Percentiles rank a stretch among this genome's conserved stretches.
These are phyloP conservation scores for Grallaria varia DNA, from an alignment of 2,113 vertebrate species.

Conservation along the genomic window DNA sequence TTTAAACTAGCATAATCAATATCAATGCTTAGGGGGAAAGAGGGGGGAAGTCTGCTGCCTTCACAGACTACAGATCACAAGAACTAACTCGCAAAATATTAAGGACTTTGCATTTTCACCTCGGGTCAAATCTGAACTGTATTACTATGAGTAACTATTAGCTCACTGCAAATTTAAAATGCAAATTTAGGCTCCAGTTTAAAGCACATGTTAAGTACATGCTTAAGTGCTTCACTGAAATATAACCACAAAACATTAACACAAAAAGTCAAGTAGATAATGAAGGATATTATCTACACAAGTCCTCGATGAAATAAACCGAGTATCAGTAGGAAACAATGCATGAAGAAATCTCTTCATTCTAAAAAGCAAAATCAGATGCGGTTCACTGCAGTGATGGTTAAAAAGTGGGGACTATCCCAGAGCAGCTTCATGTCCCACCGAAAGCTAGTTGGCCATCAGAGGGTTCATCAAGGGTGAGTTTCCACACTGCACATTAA, in stretches of 20 bases:
- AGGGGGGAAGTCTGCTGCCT: conserved; percentile 34
- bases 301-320: conserved; percentile 5
- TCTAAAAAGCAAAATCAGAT: not conserved
- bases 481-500: not conserved
- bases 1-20: conserved; percentile 56
- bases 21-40: conserved; percentile 20
- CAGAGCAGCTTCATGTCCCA: not conserved
- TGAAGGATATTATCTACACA: not conserved
- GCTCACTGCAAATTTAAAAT: conserved; percentile 44
- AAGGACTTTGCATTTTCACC: conserved; percentile 35
- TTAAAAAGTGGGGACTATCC: not conserved
- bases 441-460: not conserved
- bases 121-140: conserved; percentile 21
- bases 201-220: conserved; percentile 52
- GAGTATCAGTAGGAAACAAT: not conserved
- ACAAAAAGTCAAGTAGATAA: conserved; percentile 43
- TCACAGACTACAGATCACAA: conserved; percentile 52
- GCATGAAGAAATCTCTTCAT: not conserved
- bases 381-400: not conserved
- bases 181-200: conserved; percentile 49
- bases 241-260: conserved; percentile 25
- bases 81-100: conserved; percentile 33
- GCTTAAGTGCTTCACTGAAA: conserved; percentile 46
- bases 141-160: conserved; percentile 22
- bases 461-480: not conserved